These are phyloP conservation scores for Troides oblongomaculatus DNA, from an alignment of 2,888 invertebrate species.

Conservation along the genomic window DNA sequence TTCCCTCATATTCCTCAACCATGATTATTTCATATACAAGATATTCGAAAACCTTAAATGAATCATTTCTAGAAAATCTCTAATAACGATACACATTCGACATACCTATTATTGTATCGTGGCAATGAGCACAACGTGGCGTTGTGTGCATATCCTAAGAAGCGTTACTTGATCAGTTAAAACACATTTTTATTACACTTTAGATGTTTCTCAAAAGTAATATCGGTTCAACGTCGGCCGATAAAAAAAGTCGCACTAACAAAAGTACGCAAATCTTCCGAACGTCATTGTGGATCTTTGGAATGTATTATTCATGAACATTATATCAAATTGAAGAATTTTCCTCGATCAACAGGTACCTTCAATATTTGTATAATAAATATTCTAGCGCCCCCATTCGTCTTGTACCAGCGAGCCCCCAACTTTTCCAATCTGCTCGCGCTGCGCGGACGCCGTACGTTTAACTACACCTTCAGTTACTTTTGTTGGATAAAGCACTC, in stretches of 20 bases:
- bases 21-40: too few species aligned
- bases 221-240: neutral
- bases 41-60: too few species aligned
- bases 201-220: neutral
- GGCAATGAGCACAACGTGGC: too few species aligned
- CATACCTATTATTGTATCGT: too few species aligned
- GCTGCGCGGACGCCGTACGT: neutral
- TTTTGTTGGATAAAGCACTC: too few species aligned
- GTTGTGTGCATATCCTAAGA: too few species aligned
- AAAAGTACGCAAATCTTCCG: constrained; percentile 19
- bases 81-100: too few species aligned
- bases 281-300: constrained; percentile 15
- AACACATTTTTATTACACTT: too few species aligned
- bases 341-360: constrained; percentile 17
- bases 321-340: constrained; percentile 18
- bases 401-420: neutral
- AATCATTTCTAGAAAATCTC: too few species aligned
- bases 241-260: neutral
- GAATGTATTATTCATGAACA: constrained; percentile 26
- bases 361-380: constrained; percentile 12
- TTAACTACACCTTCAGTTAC: neutral
- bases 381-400: neutral
- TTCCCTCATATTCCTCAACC: too few species aligned
- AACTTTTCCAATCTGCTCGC: neutral
- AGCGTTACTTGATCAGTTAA: too few species aligned